Conservation (phyloP, 2,888 invertebrate genomes). For the Drosophila kambysellisi region DNA sequence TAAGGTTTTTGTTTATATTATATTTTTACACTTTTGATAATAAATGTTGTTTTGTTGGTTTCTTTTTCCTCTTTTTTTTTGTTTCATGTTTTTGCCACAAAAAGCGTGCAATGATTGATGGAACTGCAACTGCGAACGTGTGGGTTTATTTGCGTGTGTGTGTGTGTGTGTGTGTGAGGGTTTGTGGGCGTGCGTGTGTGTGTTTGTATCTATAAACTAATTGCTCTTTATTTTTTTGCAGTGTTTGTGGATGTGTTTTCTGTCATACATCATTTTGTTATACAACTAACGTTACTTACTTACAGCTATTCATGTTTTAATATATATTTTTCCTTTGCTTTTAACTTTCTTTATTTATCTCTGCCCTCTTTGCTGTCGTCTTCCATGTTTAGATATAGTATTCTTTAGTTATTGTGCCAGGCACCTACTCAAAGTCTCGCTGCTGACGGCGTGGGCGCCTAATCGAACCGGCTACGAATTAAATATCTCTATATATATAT, state of each 20-base stretch:
- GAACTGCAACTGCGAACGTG: slow-evolving; percentile 46
- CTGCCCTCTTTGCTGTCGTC: slow-evolving; percentile 32
- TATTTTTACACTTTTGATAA: slow-evolving; percentile 61
- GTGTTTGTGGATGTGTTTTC: slow-evolving; percentile 29
- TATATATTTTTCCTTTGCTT: slow-evolving; percentile 20
- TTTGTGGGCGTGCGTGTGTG: slow-evolving; percentile 1
- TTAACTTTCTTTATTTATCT: slow-evolving; percentile 16
- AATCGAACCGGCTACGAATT: slow-evolving; percentile 45
- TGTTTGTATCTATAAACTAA: slow-evolving; percentile 36
- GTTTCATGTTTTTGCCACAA: slow-evolving; percentile 34
- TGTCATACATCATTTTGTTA: slow-evolving; percentile 48
- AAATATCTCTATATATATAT: slow-evolving; percentile 20
- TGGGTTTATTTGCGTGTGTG: slow-evolving; percentile 9
- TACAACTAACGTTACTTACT: slow-evolving; percentile 56
- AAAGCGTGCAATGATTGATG: slow-evolving; percentile 66
- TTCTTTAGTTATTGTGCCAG: slow-evolving; percentile 69
- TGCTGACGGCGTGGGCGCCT: slow-evolving; percentile 34
- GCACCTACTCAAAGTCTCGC: slow-evolving; percentile 60
- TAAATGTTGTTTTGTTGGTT: slow-evolving; percentile 37
- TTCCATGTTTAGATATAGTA: slow-evolving; percentile 38
- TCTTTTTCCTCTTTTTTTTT: slow-evolving; percentile 5
- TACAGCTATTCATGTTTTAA: slow-evolving; percentile 45
- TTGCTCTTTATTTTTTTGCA: slow-evolving; percentile 30
- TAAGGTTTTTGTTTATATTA: slow-evolving; percentile 32
- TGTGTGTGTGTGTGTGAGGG: slow-evolving; percentile 14